These are phyloP conservation scores for Phacellophora camtschatica DNA, from an alignment of 30 jellyfish, hydroid and myxozoan species.

Conservation along the genomic window DNA sequence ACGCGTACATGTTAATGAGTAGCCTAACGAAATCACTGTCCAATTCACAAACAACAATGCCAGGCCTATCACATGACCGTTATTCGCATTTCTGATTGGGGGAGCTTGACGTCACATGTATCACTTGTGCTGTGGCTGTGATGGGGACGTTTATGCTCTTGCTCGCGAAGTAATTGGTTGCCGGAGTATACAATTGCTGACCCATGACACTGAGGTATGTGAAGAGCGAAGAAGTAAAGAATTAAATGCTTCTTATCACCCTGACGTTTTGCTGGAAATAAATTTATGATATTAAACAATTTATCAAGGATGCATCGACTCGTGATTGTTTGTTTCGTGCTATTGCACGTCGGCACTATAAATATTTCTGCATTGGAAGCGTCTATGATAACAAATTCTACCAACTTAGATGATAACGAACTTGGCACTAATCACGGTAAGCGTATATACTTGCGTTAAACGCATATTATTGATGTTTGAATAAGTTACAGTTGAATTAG, in stretches of 20 bases:
- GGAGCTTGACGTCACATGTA: constrained; percentile 4
- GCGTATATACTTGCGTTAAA: neutral
- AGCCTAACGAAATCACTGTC: neutral
- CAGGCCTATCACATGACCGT: neutral
- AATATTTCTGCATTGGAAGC: constrained; percentile 1
- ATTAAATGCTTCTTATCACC: neutral
- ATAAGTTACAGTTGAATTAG: too few species aligned
- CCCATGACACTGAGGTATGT: constrained; percentile 26
- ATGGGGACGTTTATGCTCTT: constrained; percentile 35
- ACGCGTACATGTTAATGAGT: neutral
- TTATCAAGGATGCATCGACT: neutral
- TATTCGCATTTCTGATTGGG: neutral
- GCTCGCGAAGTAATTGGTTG: constrained; percentile 2
- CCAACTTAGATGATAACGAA: constrained; percentile 16
- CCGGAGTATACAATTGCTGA: constrained; percentile 6
- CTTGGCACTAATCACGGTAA: constrained; percentile 35
- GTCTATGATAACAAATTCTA: constrained; percentile 27
- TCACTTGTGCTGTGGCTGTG: neutral
- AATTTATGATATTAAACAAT: too few species aligned
- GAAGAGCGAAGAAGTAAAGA: neutral
- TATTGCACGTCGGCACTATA: neutral
- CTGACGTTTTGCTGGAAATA: neutral
- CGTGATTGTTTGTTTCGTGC: neutral
- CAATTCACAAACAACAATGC: neutral
- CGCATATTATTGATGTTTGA: neutral